Evolutionary conservation across 2,797 vertebrate species (phyloP).

Genomic region (Chiloscyllium punctatum): DNA sequence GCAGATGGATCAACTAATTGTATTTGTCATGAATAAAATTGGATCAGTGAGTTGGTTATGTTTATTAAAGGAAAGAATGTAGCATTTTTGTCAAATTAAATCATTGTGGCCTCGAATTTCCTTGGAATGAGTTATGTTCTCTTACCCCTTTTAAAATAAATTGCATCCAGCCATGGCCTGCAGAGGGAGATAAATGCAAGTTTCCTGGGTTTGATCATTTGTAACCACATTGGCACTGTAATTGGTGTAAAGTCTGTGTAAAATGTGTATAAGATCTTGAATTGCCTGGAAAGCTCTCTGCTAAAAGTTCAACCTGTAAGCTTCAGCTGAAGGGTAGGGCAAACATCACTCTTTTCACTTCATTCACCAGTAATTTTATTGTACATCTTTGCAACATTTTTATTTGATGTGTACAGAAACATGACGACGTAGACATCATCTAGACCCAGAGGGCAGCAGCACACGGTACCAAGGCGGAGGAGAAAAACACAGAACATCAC

Average conservation of each 20-base stretch:
- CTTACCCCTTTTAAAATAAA: not conserved
- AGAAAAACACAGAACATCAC: not conserved
- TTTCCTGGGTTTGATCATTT: not conserved
- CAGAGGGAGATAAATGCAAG: not conserved
- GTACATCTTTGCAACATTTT: not conserved
- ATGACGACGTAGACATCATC: not conserved
- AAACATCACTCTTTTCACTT: not conserved
- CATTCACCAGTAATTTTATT: not conserved
- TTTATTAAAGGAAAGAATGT: slow-evolving; percentile 2
- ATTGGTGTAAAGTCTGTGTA: not conserved
- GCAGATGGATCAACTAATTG: slow-evolving; percentile 8
- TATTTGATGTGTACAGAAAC: not conserved
- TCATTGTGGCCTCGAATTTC: slow-evolving; percentile 9
- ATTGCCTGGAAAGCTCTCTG: not conserved
- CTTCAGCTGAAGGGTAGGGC: not conserved
- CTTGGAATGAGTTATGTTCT: not conserved
- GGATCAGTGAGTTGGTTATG: not conserved
- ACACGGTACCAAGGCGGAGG: not conserved
- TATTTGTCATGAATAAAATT: slow-evolving; percentile 2
- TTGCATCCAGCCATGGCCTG: not conserved
- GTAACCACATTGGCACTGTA: not conserved
- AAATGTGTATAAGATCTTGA: not conserved
- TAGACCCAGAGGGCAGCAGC: not conserved
- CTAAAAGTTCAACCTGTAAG: not conserved
- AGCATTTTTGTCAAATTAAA: slow-evolving; percentile 31